Base-by-base conservation (phyloP, 2,113 vertebrate species). In the Psephotus haematonotus region DNA sequence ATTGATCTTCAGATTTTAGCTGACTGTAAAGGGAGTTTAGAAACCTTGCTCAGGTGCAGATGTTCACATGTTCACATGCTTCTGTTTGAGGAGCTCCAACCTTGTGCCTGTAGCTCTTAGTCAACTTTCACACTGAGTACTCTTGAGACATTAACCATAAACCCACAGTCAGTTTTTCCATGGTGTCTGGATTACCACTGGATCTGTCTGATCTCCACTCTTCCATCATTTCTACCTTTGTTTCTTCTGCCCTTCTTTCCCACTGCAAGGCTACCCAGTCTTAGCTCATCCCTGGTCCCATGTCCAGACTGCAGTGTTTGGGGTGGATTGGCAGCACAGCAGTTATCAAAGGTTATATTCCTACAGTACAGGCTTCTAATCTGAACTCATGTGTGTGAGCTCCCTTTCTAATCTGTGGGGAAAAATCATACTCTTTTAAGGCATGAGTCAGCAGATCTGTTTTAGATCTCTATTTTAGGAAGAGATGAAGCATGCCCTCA, bases 401-500 rank as follows among this genome's bases (percentile, higher is more conserved):
- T 83, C 24, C 18, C 76, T 63, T 31, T 46, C 24, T 57, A 86
- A 83, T 88, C 72, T 46, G 46, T 65, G 76, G 76, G 91, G 50
- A 43, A 37, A 67, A 93, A 29, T 43, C 64, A 13, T 52, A 22
- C 43, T 46, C 55, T 81, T 86, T 75, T 19, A 84, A 91, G 91
- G 60, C 91, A 47, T 93, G 91, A 95, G 80, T 94, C 95, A 95
- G 91, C 91, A 95, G 82, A 91, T 94, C 72, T 78, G 22, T 70
- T 93, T 49, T 2, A 92, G 60, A 71, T 83, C 47, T 93, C 96
- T 97, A 84, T 96, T 97, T 96, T 39, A 60, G 91, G 94, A 92
- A 69, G 71, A 95, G 76, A 88, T 92, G 86, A 93, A 91, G 82
- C 80, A 53, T 88, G 80, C 22, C 80, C 68, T 88, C 83, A 17